A percentile compares a stretch with the other conserved stretches of the same genome.
Conservation (phyloP, 2,888 invertebrate species). For the Sesia apiformis region DNA sequence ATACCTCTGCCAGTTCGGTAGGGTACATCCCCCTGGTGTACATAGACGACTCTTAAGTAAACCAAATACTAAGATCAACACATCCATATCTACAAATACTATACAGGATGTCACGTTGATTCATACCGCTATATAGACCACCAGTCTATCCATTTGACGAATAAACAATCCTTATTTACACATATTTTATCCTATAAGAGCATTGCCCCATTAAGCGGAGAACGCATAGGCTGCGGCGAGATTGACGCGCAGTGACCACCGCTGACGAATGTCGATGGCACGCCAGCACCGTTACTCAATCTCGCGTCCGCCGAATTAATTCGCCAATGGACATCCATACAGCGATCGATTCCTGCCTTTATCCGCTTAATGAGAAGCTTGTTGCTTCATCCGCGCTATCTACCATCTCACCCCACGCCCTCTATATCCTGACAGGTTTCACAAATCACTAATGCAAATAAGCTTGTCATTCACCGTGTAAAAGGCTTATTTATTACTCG, state of each 20-base stretch:
- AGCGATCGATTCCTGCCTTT: conserved; percentile 56
- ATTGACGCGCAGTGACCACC: conserved; percentile 21
- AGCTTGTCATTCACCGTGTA: conserved; percentile 24
- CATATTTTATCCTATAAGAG: no score
- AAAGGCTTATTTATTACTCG: conserved; percentile 32
- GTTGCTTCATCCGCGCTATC: conserved; percentile 52
- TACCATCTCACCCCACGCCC: conserved; percentile 42
- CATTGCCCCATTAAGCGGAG: no score
- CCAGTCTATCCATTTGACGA: no score
- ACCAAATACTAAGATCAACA: no score
- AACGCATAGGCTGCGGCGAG: no score
- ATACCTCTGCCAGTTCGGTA: no score
- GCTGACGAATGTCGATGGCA: conserved; percentile 72
- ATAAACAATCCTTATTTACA: no score
- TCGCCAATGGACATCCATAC: conserved; percentile 61
- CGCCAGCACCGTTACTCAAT: conserved; percentile 67
- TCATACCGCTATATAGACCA: no score
- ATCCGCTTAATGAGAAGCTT: conserved; percentile 60
- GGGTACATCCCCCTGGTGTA: no score
- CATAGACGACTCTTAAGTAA: no score
- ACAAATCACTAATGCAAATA: conserved; percentile 25
- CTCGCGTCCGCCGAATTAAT: conserved; percentile 69
- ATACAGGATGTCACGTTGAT: no score
- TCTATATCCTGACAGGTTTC: conserved; percentile 22
- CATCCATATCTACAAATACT: no score